phyloP scores from a whole-genome alignment of 2,113 vertebrate species.

The Procavia capensis region DNA sequence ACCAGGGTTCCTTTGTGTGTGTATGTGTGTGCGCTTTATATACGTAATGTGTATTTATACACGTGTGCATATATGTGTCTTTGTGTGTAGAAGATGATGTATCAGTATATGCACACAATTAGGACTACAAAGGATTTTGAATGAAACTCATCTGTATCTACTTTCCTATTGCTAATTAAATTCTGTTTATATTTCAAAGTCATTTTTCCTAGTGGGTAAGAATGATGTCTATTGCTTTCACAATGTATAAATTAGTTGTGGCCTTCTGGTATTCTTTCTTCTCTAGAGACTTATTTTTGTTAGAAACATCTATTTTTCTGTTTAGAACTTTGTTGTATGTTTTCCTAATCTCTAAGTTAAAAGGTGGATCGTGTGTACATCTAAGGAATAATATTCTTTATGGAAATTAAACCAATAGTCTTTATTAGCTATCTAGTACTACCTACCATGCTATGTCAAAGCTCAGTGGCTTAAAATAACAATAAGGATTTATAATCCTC shows the following conservation, averaged over 20 bases:
- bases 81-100: background rate
- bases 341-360: background rate
- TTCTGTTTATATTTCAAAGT: conserved; percentile 56
- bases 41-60: too few relatives aligned
- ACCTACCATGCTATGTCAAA: background rate
- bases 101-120: background rate
- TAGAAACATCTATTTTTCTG: background rate
- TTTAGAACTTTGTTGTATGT: background rate
- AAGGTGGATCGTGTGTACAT: background rate
- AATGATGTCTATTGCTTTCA: conserved; percentile 34
- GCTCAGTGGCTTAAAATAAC: background rate
- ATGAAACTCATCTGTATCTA: background rate
- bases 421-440: background rate
- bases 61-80: background rate
- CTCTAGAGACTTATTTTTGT: background rate
- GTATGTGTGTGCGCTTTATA: too few relatives aligned
- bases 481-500: background rate
- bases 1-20: background rate
- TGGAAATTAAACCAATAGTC: background rate
- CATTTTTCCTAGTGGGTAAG: conserved; percentile 25
- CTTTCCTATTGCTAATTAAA: conserved; percentile 30
- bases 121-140: background rate
- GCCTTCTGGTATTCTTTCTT: background rate
- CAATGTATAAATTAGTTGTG: conserved; percentile 37
- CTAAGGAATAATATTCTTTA: background rate